Evolutionary conservation across 2,113 vertebrate genomes (phyloP).

Genomic region (Dipodomys merriami): DNA sequence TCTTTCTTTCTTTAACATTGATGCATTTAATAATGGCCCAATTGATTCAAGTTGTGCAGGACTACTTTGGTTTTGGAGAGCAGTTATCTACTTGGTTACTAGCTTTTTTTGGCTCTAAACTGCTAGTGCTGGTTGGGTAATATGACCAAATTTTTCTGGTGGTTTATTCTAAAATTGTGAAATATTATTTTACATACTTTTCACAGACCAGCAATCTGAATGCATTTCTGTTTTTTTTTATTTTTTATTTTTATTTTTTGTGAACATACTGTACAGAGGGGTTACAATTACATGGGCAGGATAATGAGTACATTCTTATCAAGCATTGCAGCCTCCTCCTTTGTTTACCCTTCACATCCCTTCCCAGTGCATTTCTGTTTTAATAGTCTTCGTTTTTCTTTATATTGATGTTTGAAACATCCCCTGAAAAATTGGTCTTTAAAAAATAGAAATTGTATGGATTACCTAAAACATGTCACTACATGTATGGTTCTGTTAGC

Average conservation of each 20-base stretch:
- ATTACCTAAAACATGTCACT: background rate
- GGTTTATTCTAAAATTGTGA: background rate
- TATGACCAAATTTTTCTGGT: background rate
- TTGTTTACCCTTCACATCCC: too few relatives aligned
- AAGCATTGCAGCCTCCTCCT: too few relatives aligned
- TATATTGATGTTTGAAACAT: constrained; percentile 1
- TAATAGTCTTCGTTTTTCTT: background rate
- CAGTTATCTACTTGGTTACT: background rate
- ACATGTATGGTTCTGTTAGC: background rate
- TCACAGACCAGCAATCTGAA: background rate
- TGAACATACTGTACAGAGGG: too few relatives aligned
- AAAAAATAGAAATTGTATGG: background rate
- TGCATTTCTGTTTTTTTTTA: background rate
- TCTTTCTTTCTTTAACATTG: background rate
- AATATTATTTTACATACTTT: background rate
- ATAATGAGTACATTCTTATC: too few relatives aligned
- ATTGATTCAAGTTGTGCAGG: background rate
- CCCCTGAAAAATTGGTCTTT: background rate
- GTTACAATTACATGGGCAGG: too few relatives aligned
- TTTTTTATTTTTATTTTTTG: background rate
- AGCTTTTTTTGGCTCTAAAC: background rate
- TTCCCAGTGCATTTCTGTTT: background rate
- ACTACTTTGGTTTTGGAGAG: background rate
- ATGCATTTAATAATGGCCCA: background rate
- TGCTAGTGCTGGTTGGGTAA: background rate